A percentile compares a stretch with the other conserved stretches of the same genome.
These are phyloP conservation scores for Ruditapes philippinarum DNA, from an alignment of 1,140 invertebrate genomes.

Conservation along the genomic window DNA sequence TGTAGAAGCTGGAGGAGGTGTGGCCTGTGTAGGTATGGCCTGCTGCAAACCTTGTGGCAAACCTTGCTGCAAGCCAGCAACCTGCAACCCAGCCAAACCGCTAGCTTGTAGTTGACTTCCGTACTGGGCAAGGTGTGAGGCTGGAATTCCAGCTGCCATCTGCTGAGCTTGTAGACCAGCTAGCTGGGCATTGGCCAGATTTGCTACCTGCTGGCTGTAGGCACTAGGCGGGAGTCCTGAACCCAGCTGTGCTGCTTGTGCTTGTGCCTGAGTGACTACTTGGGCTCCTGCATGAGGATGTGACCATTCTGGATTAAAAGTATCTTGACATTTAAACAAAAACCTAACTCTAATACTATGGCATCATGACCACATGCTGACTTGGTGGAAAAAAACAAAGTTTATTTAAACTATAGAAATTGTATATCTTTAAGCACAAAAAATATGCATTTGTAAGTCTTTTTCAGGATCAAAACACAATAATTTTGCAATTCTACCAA, in stretches of 20 bases:
- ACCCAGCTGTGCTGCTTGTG: conserved; percentile 32
- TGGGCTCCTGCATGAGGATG: conserved; percentile 56
- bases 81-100: conserved; percentile 47
- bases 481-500: too few relatives aligned
- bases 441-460: too few relatives aligned
- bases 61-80: conserved; percentile 22
- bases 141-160: conserved; percentile 52
- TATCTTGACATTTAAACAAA: neutral
- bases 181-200: conserved; percentile 57
- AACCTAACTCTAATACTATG: too few relatives aligned
- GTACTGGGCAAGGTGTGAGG: conserved; percentile 56
- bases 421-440: too few relatives aligned
- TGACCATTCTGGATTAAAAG: conserved; percentile 45
- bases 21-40: conserved; percentile 55
- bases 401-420: too few relatives aligned
- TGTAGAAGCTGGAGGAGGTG: conserved; percentile 62
- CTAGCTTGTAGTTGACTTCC: conserved; percentile 45
- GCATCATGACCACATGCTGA: too few relatives aligned
- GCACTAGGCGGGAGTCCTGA: conserved; percentile 34
- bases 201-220: conserved; percentile 62
- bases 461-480: too few relatives aligned
- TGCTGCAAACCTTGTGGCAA: conserved; percentile 13
- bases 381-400: too few relatives aligned
- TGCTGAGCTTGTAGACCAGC: conserved; percentile 62
- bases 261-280: conserved; percentile 27